These are phyloP conservation scores for Drosophila ustulata DNA, from an alignment of 2,888 invertebrate genomes.

Conservation along the genomic window DNA sequence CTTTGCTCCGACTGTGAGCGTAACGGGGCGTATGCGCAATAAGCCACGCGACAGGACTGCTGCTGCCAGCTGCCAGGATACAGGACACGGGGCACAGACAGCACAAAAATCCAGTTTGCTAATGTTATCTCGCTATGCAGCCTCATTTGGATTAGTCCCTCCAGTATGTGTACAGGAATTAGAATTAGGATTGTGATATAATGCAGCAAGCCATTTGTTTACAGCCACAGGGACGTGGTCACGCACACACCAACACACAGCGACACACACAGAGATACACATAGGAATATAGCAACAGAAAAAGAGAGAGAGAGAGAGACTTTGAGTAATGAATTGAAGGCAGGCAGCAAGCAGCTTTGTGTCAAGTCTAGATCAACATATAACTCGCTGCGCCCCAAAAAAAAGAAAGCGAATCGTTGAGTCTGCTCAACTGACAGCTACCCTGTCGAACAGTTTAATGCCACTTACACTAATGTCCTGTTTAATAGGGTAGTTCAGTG, in stretches of 20 bases:
- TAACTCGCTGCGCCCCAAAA: constrained; percentile 37
- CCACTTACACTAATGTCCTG: not conserved
- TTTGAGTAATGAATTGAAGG: constrained; percentile 70
- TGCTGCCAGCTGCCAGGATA: constrained; percentile 31
- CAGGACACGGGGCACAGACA: not conserved
- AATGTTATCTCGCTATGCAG: constrained; percentile 44
- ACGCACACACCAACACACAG: not conserved
- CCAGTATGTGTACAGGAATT: constrained; percentile 55
- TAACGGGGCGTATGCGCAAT: constrained; percentile 69
- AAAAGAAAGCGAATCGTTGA: not conserved
- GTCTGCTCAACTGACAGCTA: not conserved
- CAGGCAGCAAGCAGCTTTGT: constrained; percentile 26
- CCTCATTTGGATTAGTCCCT: constrained; percentile 69
- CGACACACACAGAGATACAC: not conserved
- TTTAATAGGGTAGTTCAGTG: not conserved
- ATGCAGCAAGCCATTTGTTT: constrained; percentile 59
- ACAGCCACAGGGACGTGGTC: constrained; percentile 12
- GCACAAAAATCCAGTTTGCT: constrained; percentile 36
- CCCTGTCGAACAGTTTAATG: not conserved
- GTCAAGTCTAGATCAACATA: constrained; percentile 42
- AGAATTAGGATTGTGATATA: constrained; percentile 77
- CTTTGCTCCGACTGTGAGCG: constrained; percentile 25
- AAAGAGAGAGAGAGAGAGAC: constrained; percentile 18
- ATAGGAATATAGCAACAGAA: not conserved
- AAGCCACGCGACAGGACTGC: constrained; percentile 45